Base-by-base conservation (phyloP, 2,797 vertebrate genomes). In the Petrocephalus schoutedeni region DNA sequence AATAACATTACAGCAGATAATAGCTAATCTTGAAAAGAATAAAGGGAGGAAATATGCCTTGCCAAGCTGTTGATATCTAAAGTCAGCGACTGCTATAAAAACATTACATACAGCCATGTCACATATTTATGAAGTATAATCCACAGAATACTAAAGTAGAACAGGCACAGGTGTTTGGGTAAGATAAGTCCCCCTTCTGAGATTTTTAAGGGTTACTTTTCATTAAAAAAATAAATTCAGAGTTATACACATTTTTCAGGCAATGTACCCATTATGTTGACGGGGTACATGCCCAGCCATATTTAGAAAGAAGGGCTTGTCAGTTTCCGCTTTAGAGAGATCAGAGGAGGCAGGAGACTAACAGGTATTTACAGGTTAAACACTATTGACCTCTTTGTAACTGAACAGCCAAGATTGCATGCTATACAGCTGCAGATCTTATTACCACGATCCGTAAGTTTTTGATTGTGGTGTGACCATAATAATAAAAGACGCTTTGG, bases 21-120 rank as follows among this genome's bases (percentile, higher is more conserved):
- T 90, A 80, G 89, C 89, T 90, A 59, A 77, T 90, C 89, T 90
- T 90, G 49, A 54, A 32, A 89, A 54, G 86, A 89, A 61, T 16
- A 56, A 85, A 88, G 61, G 71, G 10, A 64, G 83, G 59, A 56
- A 90, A 88, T 41, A 87, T 89, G 90, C 88, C 89, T 88, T 89
- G 89, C 54, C 83, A 86, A 85, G 86, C 74, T 88, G 88, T 91
- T 90, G 86, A 61, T 90, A 92, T 93, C 90, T 90, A 77, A 91
- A 91, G 89, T 90, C 91, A 87, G 89, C 91, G 90, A 91, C 88
- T 87, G 91, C 90, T 89, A 67, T 94, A 90, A 93, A 92, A 91
- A 90, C 90, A 94, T 95, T 94, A 94, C 91, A 94, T 91, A 95
- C 89, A 91, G 91, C 93, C 93, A 94, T 95, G 95, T 95, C 93